phyloP scores from a whole-genome alignment of 2,888 invertebrate species.

The Melanotus villosus region DNA sequence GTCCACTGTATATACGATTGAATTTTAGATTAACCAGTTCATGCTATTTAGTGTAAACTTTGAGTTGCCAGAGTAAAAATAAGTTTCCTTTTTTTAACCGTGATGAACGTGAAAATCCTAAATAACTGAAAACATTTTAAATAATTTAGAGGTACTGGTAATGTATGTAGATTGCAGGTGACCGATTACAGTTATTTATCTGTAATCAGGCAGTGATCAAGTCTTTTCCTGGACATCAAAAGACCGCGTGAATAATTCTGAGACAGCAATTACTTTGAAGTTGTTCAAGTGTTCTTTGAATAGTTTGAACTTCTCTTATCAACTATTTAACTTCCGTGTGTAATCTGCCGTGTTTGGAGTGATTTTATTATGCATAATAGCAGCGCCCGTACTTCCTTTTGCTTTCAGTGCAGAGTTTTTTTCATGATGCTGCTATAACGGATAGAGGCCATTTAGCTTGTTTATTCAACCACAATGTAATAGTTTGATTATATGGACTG shows the following conservation, averaged over 20 bases:
- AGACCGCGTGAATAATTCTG: slow-evolving; percentile 63
- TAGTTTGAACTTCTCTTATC: slow-evolving; percentile 52
- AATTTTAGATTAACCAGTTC: too few relatives aligned
- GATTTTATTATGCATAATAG: slow-evolving; percentile 26
- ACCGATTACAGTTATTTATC: slow-evolving; percentile 61
- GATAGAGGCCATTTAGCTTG: slow-evolving; percentile 29
- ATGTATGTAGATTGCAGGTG: slow-evolving; percentile 63
- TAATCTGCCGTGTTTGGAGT: slow-evolving; percentile 42
- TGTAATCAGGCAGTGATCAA: slow-evolving; percentile 59
- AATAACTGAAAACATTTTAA: slow-evolving; percentile 42
- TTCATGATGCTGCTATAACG: slow-evolving; percentile 1
- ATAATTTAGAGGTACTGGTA: slow-evolving; percentile 49
- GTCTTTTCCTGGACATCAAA: slow-evolving; percentile 59
- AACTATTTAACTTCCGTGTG: slow-evolving; percentile 60
- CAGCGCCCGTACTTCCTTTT: not conserved
- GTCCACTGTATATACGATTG: too few relatives aligned
- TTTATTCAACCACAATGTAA: slow-evolving; percentile 46
- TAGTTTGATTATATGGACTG: slow-evolving; percentile 44
- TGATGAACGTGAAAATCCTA: not conserved
- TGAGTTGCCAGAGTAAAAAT: too few relatives aligned
- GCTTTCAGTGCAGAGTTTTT: slow-evolving; percentile 4
- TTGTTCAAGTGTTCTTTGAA: slow-evolving; percentile 52
- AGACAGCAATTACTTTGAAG: slow-evolving; percentile 61
- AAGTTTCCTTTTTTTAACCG: too few relatives aligned
- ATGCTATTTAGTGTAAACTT: too few relatives aligned